Conservation (phyloP, 1,140 invertebrate genomes). For the Cardiocondyla obscurior region DNA sequence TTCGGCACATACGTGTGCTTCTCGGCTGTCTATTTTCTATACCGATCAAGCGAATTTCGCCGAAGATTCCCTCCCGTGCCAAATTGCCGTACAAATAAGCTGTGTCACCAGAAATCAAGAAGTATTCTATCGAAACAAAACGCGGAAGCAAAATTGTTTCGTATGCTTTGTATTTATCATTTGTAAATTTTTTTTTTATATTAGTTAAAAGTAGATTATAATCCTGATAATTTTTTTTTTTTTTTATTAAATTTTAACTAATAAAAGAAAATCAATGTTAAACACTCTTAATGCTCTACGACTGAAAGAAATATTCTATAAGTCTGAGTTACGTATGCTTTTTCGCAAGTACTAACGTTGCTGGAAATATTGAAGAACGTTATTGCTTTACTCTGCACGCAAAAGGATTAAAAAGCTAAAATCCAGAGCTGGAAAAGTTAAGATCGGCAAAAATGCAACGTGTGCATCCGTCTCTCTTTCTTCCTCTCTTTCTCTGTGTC, state of each 20-base stretch:
- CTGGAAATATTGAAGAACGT: conserved; percentile 25
- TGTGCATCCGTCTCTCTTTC: neutral
- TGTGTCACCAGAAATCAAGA: conserved; percentile 14
- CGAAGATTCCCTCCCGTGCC: neutral
- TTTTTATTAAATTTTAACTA: conserved; percentile 13
- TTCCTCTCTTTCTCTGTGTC: neutral
- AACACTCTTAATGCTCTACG: neutral
- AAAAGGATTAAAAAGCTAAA: conserved; percentile 3
- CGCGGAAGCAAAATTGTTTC: neutral
- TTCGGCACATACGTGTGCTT: neutral
- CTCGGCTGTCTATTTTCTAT: neutral
- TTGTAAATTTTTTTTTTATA: neutral
- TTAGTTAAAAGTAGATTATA: neutral
- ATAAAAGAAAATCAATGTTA: neutral
- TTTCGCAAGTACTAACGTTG: neutral
- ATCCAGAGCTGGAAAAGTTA: neutral
- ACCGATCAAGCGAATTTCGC: conserved; percentile 17
- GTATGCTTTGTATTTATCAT: neutral
- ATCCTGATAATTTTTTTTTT: neutral
- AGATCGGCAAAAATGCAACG: conserved; percentile 4
- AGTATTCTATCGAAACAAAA: conserved; percentile 2
- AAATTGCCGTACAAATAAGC: conserved; percentile 20
- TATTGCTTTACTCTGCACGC: neutral
- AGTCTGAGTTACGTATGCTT: neutral
- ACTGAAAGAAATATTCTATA: neutral